Evolutionary conservation across 37 sponge, comb jelly and placozoan species (phyloP).

Genomic region (Spongia lamella): DNA sequence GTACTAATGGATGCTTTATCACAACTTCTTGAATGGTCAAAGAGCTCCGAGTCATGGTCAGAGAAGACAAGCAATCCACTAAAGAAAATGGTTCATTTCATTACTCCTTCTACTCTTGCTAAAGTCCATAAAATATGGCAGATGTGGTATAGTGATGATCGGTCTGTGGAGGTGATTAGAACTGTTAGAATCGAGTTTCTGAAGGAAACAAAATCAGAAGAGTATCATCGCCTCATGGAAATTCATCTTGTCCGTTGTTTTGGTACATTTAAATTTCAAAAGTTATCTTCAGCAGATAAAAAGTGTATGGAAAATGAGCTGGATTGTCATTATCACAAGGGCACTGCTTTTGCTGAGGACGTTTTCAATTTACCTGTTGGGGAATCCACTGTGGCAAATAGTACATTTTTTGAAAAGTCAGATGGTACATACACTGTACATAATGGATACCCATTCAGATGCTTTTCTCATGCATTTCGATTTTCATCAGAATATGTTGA

Average conservation of each 20-base stretch:
- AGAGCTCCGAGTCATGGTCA: conserved; percentile 9
- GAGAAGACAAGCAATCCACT: conserved; percentile 4
- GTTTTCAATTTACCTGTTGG: conserved; percentile 2
- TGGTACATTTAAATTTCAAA: too few relatives aligned
- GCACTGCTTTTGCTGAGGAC: conserved; percentile 30
- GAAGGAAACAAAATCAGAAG: too few relatives aligned
- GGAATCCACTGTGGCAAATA: neutral
- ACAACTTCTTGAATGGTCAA: conserved; percentile 7
- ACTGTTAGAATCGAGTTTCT: too few relatives aligned
- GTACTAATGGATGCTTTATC: conserved; percentile 13
- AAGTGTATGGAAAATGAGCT: too few relatives aligned
- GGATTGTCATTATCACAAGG: neutral
- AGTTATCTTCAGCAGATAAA: too few relatives aligned
- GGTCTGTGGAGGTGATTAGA: too few relatives aligned
- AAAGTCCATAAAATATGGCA: conserved; percentile 15
- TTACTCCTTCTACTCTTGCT: neutral
- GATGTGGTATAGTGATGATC: conserved; percentile 23
- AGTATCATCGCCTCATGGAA: too few relatives aligned
- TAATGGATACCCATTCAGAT: conserved; percentile 16
- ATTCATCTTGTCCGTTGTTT: too few relatives aligned
- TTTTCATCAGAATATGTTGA: neutral
- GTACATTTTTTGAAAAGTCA: conserved; percentile 31
- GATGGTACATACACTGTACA: conserved; percentile 35
- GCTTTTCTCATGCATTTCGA: conserved; percentile 29
- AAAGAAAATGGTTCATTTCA: conserved; percentile 4